Conservation (phyloP, 2,797 vertebrate genomes). For the Falco concolor region DNA sequence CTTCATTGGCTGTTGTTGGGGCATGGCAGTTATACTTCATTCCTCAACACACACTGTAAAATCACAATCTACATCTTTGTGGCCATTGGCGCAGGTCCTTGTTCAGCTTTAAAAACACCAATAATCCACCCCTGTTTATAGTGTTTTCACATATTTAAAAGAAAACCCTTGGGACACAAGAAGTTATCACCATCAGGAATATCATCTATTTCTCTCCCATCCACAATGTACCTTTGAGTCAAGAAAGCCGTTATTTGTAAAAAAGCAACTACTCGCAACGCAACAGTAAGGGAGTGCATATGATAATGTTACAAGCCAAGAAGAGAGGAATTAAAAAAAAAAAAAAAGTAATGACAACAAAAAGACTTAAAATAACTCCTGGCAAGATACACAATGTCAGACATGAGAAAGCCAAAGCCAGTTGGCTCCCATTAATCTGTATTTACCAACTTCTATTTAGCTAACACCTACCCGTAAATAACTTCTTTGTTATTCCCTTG, state of each 20-base stretch:
- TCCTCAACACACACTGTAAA: neutral
- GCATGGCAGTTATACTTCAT: neutral
- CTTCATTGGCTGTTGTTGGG: neutral
- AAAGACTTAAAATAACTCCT: neutral
- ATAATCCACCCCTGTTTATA: neutral
- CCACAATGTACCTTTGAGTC: neutral
- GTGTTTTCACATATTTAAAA: neutral
- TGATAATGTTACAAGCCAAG: neutral
- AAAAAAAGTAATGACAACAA: neutral
- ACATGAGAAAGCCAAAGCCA: conserved; percentile 15
- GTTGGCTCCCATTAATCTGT: neutral
- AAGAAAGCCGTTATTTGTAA: neutral
- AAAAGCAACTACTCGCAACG: neutral
- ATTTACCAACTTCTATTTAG: conserved; percentile 23
- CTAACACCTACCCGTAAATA: conserved; percentile 2
- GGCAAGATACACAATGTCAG: accelerated
- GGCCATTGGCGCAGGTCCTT: neutral
- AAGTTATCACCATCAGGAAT: neutral
- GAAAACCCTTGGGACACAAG: neutral
- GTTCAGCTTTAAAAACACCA: neutral
- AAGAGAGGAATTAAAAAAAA: neutral
- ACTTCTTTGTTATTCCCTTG: neutral
- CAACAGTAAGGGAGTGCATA: neutral
- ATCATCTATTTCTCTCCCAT: neutral
- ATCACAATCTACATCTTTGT: conserved; percentile 1